Conservation (phyloP, 2,888 invertebrate species). For the Anorthoa munda region DNA sequence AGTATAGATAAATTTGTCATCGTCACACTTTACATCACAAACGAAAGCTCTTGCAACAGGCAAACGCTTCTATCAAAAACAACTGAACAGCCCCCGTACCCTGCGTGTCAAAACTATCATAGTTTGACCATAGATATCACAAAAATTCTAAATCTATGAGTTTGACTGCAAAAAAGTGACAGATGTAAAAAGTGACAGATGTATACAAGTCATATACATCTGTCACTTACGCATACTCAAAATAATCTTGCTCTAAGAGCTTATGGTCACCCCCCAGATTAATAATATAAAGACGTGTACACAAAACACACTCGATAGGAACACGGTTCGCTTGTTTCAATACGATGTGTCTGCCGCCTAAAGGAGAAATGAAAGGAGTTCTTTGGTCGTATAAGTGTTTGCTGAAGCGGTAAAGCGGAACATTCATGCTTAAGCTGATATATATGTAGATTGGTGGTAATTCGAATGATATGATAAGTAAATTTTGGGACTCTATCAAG, state of each 20-base stretch:
- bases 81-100: too few species aligned
- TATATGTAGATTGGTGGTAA: slow-evolving; percentile 17
- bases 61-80: background rate
- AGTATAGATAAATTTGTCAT: background rate
- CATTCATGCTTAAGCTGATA: slow-evolving; percentile 39
- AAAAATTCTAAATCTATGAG: too few species aligned
- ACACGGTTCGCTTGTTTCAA: slow-evolving; percentile 26
- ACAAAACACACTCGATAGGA: slow-evolving; percentile 28
- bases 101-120: too few species aligned
- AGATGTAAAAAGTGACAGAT: too few species aligned
- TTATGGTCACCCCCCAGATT: too few species aligned
- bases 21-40: background rate
- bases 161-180: too few species aligned
- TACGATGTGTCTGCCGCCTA: slow-evolving; percentile 37
- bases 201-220: too few species aligned
- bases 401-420: slow-evolving; percentile 41
- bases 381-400: slow-evolving; percentile 33
- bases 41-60: background rate
- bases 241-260: too few species aligned
- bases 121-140: too few species aligned
- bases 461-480: slow-evolving; percentile 16
- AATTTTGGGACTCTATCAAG: slow-evolving; percentile 2
- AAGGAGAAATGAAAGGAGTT: slow-evolving; percentile 38
- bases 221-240: too few species aligned
- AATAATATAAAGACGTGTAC: slow-evolving; percentile 25